These are phyloP conservation scores for Sorex maritimensis DNA, from an alignment of 2,797 vertebrate species.

Conservation along the genomic window DNA sequence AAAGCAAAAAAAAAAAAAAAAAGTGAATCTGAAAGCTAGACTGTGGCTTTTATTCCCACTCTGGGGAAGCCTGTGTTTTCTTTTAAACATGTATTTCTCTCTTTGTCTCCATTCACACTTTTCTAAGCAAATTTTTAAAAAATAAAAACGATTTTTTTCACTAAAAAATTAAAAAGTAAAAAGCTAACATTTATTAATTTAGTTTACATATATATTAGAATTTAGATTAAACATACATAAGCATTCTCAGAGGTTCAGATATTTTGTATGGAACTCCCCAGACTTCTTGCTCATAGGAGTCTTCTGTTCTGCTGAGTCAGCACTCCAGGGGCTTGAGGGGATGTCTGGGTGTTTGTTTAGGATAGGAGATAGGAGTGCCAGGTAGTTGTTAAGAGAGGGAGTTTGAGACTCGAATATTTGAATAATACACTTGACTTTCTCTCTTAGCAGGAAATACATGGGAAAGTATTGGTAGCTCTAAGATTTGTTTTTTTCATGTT, in stretches of 20 bases:
- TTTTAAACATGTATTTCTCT: no score
- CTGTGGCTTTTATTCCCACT: no score
- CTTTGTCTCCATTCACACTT: no score
- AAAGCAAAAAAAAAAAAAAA: no score
- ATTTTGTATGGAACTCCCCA: not conserved
- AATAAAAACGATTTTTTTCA: no score
- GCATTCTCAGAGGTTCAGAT: conserved; percentile 48
- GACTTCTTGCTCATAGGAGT: not conserved
- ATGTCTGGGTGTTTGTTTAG: not conserved
- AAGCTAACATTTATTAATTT: not conserved
- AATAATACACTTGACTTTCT: not conserved
- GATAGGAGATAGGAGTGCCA: not conserved
- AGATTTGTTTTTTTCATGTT: not conserved
- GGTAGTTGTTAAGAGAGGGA: not conserved
- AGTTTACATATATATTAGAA: not conserved
- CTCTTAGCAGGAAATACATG: not conserved
- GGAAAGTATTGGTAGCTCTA: not conserved
- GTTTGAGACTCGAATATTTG: not conserved
- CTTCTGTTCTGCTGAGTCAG: not conserved
- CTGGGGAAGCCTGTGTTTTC: not conserved
- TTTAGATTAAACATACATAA: not conserved
- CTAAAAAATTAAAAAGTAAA: no score
- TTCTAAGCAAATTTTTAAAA: no score
- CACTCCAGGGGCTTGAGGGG: not conserved
- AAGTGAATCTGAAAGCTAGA: no score